Percentiles rank a stretch among this genome's conserved stretches.
Evolutionary conservation across 2,888 invertebrate genomes (phyloP).

Genomic region (Trimorus sp.): DNA sequence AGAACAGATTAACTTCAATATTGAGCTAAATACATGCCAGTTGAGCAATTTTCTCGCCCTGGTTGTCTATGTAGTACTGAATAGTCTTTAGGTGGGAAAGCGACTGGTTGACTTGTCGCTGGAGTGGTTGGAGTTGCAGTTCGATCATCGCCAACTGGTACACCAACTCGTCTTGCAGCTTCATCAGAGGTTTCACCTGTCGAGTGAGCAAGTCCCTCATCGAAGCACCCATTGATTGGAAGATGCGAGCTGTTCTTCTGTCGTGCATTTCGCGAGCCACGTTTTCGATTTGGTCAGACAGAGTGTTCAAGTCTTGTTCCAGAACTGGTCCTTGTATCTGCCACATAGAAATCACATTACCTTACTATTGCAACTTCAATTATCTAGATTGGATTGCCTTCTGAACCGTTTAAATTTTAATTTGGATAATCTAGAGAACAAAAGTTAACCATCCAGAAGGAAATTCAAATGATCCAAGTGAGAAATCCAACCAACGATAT

Average conservation of each 20-base stretch:
- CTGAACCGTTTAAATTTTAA: too few relatives aligned
- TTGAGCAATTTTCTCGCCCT: conserved; percentile 87
- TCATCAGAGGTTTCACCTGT: conserved; percentile 87
- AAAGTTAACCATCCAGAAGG: too few relatives aligned
- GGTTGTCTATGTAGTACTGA: conserved; percentile 89
- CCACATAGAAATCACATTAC: neutral
- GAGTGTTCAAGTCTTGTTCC: conserved; percentile 85
- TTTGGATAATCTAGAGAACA: too few relatives aligned
- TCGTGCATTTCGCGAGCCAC: conserved; percentile 87
- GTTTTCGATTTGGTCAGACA: conserved; percentile 86
- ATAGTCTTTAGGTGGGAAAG: conserved; percentile 89
- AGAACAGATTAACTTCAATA: too few relatives aligned
- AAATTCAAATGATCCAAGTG: too few relatives aligned
- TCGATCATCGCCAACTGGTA: conserved; percentile 90
- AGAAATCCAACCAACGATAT: too few relatives aligned
- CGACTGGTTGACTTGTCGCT: conserved; percentile 88
- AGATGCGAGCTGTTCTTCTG: conserved; percentile 86
- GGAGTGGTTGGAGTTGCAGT: conserved; percentile 87
- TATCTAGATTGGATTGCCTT: too few relatives aligned
- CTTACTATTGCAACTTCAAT: too few relatives aligned
- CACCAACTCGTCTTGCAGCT: conserved; percentile 87
- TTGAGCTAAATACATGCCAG: conserved; percentile 82
- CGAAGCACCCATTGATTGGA: conserved; percentile 87
- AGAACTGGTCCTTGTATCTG: conserved; percentile 85
- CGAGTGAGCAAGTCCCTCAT: conserved; percentile 86